Evolutionary conservation across 2,113 vertebrate genomes (phyloP).

Genomic region (Hemibagrus wyckioides): DNA sequence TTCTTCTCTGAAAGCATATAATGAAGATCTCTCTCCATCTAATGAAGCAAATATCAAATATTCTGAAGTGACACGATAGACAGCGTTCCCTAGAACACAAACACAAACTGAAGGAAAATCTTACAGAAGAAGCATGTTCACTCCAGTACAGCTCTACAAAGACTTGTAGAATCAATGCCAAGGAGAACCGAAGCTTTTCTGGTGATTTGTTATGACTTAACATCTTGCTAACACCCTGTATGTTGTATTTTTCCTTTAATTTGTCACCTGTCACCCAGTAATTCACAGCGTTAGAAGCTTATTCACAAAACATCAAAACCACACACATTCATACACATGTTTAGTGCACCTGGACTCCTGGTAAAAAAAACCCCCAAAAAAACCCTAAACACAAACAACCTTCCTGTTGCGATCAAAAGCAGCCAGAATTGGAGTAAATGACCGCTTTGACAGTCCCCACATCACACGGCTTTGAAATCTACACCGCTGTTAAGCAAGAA

Average conservation of each 20-base stretch:
- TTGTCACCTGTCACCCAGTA: neutral
- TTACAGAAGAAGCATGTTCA: neutral
- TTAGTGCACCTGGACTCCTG: slow-evolving; percentile 29
- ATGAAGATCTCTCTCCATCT: too few relatives aligned
- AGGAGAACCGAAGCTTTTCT: neutral
- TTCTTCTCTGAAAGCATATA: neutral
- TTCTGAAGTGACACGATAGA: neutral
- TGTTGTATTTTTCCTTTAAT: neutral
- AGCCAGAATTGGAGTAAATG: slow-evolving; percentile 57
- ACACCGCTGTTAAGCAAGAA: slow-evolving; percentile 45
- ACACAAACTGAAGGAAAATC: neutral
- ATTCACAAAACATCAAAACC: neutral
- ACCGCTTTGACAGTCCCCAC: slow-evolving; percentile 57
- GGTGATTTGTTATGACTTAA: neutral
- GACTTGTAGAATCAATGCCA: neutral
- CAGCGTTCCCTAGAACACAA: neutral
- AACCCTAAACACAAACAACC: slow-evolving; percentile 57
- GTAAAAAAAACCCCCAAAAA: slow-evolving; percentile 13
- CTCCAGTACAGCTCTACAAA: neutral
- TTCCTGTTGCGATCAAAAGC: slow-evolving; percentile 62
- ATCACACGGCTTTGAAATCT: slow-evolving; percentile 56
- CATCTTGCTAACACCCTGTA: too few relatives aligned
- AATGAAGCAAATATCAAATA: neutral
- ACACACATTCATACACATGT: slow-evolving; percentile 18
- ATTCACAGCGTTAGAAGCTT: neutral